Evolutionary conservation across 2,888 invertebrate species (phyloP), one percentile per base, ranked within the genome.

Genomic region (Icerya purchasi): DNA sequence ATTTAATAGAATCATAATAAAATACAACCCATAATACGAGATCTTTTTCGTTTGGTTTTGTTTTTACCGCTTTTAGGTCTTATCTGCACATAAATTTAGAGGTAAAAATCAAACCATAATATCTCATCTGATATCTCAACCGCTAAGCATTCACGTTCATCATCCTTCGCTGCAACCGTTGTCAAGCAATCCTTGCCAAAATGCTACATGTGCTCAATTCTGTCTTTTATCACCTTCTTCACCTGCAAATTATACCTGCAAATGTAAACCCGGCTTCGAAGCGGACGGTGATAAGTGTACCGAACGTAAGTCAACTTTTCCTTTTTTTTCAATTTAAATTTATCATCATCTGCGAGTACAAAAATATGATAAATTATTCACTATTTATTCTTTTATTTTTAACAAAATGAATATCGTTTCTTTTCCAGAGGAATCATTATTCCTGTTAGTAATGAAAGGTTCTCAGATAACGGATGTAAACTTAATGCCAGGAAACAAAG

Each of bases 21-120:
- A n/a, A n/a, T n/a, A n/a, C n/a, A n/a, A n/a, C n/a, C n/a, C n/a
- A n/a, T n/a, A n/a, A n/a, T n/a, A n/a, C n/a, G n/a, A n/a, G n/a
- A n/a, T n/a, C n/a, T n/a, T n/a, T n/a, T n/a, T n/a, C n/a, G n/a
- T n/a, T n/a, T n/a, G n/a, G n/a, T n/a, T n/a, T n/a, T n/a, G n/a
- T n/a, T n/a, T n/a, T n/a, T n/a, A n/a, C n/a, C n/a, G n/a, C 3
- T 62, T 56, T 56, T 60, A 67, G 67, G 67, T 68, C 18, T 72
- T 86, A 3, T 90, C 87, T 0, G 90, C 91, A 0, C 86, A 93
- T 71, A 97, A 97, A 73, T 93, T 86, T 72, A 81, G 81, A 66
- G 94, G 96, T 19, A 77, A 80, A 23, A 92, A 93, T 70, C 91
- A 93, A 71, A 89, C 89, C 0, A 91, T 96, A 1, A 88, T 94